These are phyloP conservation scores for Onychorhynchus coronatus DNA, from an alignment of 2,113 vertebrate species.

Conservation along the genomic window DNA sequence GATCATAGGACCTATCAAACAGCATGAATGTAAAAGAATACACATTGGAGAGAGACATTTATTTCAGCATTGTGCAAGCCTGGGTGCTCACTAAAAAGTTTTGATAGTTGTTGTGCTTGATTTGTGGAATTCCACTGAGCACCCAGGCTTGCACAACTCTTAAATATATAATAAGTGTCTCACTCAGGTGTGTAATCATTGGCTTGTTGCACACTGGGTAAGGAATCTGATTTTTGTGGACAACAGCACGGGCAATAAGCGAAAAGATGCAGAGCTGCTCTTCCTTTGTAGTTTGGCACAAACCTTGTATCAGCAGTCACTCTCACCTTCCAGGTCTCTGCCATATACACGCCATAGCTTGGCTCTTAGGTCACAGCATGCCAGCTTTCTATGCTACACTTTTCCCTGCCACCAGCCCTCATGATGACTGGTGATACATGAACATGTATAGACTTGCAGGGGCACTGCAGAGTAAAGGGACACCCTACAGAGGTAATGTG, in stretches of 20 bases:
- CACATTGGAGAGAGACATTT: background rate
- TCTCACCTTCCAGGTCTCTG: background rate
- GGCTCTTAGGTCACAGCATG: background rate
- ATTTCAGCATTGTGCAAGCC: background rate
- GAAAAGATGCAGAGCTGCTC: background rate
- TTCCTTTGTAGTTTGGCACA: background rate
- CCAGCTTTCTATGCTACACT: background rate
- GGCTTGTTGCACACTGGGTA: background rate
- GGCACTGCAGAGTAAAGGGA: background rate
- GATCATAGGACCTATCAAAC: background rate
- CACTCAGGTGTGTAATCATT: background rate
- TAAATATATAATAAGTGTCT: background rate
- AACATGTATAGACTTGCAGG: accelerated
- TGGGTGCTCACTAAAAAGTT: background rate
- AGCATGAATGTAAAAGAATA: background rate
- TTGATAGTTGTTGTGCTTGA: background rate
- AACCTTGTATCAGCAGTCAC: background rate
- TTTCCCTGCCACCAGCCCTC: background rate
- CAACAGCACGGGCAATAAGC: background rate
- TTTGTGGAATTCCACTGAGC: background rate
- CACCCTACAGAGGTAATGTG: background rate
- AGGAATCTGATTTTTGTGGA: background rate
- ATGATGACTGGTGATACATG: accelerated
- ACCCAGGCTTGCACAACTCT: background rate
- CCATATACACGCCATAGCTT: background rate